Percentiles rank a stretch among this genome's conserved stretches.
These are phyloP conservation scores for Pristionchus japonicus DNA, from an alignment of 2,888 invertebrate genomes.

Conservation along the genomic window DNA sequence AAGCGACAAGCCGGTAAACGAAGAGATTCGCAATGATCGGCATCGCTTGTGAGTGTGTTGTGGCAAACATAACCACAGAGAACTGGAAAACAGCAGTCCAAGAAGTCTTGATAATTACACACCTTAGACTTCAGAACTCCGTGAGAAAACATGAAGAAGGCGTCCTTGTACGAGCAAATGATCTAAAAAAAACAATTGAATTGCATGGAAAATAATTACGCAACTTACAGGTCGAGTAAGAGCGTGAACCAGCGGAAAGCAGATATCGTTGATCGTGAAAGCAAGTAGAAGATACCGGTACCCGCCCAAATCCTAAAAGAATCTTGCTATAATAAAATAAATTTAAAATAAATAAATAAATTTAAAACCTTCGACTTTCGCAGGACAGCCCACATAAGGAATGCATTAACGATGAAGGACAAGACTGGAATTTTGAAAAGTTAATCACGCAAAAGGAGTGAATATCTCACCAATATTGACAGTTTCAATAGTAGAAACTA, in stretches of 20 bases:
- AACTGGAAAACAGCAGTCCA: neutral
- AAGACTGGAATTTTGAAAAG: neutral
- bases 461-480: neutral
- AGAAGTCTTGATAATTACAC: neutral
- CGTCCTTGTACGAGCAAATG: neutral
- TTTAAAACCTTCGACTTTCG: neutral
- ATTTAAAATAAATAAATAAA: too few species aligned
- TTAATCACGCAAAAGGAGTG: neutral
- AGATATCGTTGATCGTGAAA: neutral
- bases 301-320: neutral
- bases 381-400: neutral
- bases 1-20: neutral
- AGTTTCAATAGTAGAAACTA: neutral
- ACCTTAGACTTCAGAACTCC: neutral
- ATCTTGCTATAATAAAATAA: too few species aligned
- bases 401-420: neutral
- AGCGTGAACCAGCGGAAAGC: neutral
- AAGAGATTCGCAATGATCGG: neutral
- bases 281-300: slow-evolving; percentile 6
- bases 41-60: neutral
- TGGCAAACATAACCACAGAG: neutral
- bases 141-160: neutral
- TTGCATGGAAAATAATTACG: neutral
- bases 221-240: neutral
- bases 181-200: neutral